Evolutionary conservation across 2,797 vertebrate genomes (phyloP).

Genomic region (Poeciliopsis presidionis): DNA sequence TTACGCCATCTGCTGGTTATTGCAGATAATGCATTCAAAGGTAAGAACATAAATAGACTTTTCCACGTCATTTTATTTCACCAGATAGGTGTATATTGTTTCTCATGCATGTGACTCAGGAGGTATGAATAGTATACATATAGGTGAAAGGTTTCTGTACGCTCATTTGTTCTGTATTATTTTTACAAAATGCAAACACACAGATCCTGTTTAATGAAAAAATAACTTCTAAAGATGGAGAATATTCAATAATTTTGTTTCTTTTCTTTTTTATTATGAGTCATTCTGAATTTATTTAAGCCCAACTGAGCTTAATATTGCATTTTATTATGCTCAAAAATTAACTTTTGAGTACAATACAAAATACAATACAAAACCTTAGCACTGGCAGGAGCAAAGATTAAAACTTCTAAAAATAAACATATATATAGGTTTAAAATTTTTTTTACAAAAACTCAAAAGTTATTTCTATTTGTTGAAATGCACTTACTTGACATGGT

Average conservation of each 20-base stretch:
- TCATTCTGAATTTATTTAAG: background rate
- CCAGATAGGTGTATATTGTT: background rate
- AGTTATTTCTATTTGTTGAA: background rate
- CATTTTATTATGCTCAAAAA: background rate
- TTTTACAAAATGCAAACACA: background rate
- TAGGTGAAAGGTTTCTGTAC: too few relatives aligned
- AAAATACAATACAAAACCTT: background rate
- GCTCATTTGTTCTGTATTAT: background rate
- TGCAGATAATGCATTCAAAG: background rate
- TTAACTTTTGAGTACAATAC: background rate
- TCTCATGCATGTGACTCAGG: background rate
- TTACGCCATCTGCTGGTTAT: conserved; percentile 36
- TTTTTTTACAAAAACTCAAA: background rate
- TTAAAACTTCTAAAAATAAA: background rate
- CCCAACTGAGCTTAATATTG: too few relatives aligned
- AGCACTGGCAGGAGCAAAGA: background rate
- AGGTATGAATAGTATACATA: background rate
- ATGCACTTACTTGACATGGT: conserved; percentile 53
- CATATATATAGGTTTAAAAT: too few relatives aligned
- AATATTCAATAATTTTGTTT: background rate
- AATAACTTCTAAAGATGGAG: background rate
- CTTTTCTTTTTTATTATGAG: background rate
- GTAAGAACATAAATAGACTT: too few relatives aligned
- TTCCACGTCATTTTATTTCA: background rate
- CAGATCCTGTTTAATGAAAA: background rate